Evolutionary conservation across 2,888 invertebrate genomes (phyloP).

Genomic region (Orthosia incerta): DNA sequence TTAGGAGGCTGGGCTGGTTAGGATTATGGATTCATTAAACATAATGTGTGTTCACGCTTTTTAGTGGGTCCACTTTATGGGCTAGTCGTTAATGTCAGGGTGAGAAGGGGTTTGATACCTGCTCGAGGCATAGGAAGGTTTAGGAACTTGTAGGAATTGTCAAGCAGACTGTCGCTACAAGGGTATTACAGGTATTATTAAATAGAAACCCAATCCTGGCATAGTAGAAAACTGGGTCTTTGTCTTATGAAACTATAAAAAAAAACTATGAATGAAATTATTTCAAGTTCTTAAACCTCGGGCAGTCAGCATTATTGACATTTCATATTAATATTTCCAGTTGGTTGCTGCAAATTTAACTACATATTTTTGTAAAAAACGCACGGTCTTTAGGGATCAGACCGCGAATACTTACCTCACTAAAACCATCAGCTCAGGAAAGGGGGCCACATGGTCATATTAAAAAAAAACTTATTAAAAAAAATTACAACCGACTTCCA

Average conservation of each 20-base stretch:
- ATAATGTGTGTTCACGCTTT: constrained; percentile 59
- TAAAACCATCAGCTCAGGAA: neutral
- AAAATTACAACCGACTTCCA: no score
- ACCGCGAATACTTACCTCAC: neutral
- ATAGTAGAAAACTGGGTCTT: neutral
- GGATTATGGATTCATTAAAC: constrained; percentile 61
- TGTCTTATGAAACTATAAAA: neutral
- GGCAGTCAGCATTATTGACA: neutral
- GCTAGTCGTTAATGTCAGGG: constrained; percentile 42
- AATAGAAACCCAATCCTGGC: neutral
- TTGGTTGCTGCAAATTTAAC: no score
- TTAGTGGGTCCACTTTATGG: constrained; percentile 45
- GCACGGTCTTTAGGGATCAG: neutral
- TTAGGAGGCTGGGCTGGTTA: constrained; percentile 53
- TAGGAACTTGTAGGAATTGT: neutral
- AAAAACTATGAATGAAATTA: neutral
- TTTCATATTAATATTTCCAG: neutral
- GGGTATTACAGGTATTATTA: neutral
- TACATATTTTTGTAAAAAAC: no score
- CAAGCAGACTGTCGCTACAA: neutral
- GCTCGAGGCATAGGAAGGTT: neutral
- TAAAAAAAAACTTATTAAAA: no score
- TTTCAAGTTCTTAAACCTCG: neutral
- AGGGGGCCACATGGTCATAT: neutral
- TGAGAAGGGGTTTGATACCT: constrained; percentile 33